phyloP scores from a whole-genome alignment of 2,113 vertebrate species.

The Hystrix cristata region DNA sequence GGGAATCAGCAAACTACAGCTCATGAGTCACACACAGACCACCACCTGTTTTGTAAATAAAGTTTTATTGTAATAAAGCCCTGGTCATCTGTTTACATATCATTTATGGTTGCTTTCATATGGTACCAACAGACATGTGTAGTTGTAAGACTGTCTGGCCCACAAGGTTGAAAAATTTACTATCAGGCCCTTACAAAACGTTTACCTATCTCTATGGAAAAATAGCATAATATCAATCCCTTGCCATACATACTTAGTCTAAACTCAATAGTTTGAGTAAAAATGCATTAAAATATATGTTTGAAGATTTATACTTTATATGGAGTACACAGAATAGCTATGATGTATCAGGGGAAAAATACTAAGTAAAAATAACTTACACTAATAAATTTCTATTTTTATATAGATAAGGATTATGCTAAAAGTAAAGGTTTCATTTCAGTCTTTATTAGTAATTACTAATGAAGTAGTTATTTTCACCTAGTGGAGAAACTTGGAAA shows the following conservation, averaged over 20 bases:
- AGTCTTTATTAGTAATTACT: conserved; percentile 69
- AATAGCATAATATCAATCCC: background rate
- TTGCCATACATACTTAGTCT: background rate
- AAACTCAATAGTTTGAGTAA: conserved; percentile 3
- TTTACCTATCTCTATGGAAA: background rate
- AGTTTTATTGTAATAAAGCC: background rate
- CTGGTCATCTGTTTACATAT: background rate
- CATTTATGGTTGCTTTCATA: background rate
- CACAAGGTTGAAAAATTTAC: conserved; percentile 55
- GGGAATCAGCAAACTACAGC: background rate
- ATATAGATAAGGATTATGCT: conserved; percentile 52
- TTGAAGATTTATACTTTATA: conserved; percentile 56
- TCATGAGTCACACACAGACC: background rate
- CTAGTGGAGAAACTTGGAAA: conserved; percentile 56
- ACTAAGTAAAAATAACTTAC: conserved; percentile 52
- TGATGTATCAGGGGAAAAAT: conserved; percentile 49
- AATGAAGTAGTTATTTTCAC: conserved; percentile 62
- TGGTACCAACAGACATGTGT: background rate
- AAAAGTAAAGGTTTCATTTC: conserved; percentile 62
- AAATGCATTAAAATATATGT: conserved; percentile 47
- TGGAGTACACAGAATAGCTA: background rate
- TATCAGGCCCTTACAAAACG: background rate
- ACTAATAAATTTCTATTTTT: conserved; percentile 61
- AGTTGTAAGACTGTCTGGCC: background rate
- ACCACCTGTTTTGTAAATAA: conserved; percentile 55